Conservation (phyloP, 2,888 invertebrate genomes). For the Troglohyphantes excavatus region DNA sequence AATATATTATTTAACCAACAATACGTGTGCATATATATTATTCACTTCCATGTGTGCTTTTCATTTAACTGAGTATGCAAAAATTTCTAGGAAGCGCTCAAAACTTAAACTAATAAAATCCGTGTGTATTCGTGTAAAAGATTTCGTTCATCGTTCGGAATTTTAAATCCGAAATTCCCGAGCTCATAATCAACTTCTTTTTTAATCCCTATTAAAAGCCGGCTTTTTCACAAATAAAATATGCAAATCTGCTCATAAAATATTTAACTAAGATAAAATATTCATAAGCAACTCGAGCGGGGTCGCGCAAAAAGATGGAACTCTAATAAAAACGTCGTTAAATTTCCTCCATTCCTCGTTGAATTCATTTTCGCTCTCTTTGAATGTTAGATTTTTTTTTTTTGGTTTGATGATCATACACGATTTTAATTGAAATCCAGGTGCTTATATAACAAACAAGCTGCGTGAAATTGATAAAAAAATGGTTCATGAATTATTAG, state of each 20-base stretch:
- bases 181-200: constrained; percentile 9
- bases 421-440: not conserved
- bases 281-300: constrained; percentile 15
- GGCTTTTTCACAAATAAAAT: constrained; percentile 31
- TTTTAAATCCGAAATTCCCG: constrained; percentile 12
- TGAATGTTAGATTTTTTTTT: not conserved
- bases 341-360: not conserved
- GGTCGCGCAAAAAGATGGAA: not conserved
- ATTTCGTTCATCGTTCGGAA: not conserved
- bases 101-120: not conserved
- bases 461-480: not conserved
- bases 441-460: not conserved
- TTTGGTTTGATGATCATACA: not conserved
- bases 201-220: constrained; percentile 6
- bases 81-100: not conserved
- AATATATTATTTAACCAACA: no score
- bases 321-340: not conserved
- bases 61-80: not conserved
- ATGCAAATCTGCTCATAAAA: constrained; percentile 53
- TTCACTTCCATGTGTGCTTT: not conserved
- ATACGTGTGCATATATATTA: not conserved
- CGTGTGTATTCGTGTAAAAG: not conserved
- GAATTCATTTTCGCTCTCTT: not conserved
- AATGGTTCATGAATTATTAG: no score
- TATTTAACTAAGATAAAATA: constrained; percentile 63